Evolutionary conservation across 2,113 vertebrate genomes (phyloP).

Genomic region (Jaculus jaculus): DNA sequence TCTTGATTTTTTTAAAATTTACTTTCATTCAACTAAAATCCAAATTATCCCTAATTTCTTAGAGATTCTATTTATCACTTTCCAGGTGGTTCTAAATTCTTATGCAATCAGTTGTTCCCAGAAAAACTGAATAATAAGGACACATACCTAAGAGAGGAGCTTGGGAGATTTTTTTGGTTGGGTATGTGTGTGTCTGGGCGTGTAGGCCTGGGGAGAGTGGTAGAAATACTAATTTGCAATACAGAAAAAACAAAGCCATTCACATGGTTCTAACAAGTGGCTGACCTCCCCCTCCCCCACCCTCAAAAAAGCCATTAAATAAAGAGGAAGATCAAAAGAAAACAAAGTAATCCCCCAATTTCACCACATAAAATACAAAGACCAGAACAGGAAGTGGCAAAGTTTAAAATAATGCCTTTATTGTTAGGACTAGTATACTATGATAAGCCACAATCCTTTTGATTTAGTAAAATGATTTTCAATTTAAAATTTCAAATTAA

Average conservation of each 20-base stretch:
- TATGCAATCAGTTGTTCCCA: slow-evolving; percentile 81
- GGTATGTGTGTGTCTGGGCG: slow-evolving; percentile 83
- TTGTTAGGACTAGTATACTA: slow-evolving; percentile 57
- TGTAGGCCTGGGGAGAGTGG: slow-evolving; percentile 83
- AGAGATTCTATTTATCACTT: slow-evolving; percentile 73
- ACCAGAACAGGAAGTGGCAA: slow-evolving; percentile 75
- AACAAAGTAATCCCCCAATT: slow-evolving; percentile 61
- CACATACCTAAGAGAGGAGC: slow-evolving; percentile 83
- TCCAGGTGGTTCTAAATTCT: slow-evolving; percentile 77
- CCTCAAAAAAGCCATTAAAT: slow-evolving; percentile 71
- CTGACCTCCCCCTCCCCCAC: slow-evolving; percentile 73
- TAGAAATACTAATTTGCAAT: slow-evolving; percentile 83
- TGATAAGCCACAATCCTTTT: slow-evolving; percentile 75
- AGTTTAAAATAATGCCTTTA: slow-evolving; percentile 81
- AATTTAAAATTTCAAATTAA: slow-evolving; percentile 63
- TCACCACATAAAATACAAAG: slow-evolving; percentile 66
- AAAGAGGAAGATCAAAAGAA: slow-evolving; percentile 73
- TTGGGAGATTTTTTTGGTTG: slow-evolving; percentile 82
- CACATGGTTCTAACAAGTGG: slow-evolving; percentile 80
- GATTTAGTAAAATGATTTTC: slow-evolving; percentile 56
- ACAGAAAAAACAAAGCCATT: slow-evolving; percentile 82
- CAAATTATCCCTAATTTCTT: slow-evolving; percentile 75
- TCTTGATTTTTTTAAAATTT: slow-evolving; percentile 63
- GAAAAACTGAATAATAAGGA: slow-evolving; percentile 83
- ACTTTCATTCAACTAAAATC: slow-evolving; percentile 74